Evolutionary conservation across 2,797 vertebrate species (phyloP).

Genomic region (Phoxinus dragarum): DNA sequence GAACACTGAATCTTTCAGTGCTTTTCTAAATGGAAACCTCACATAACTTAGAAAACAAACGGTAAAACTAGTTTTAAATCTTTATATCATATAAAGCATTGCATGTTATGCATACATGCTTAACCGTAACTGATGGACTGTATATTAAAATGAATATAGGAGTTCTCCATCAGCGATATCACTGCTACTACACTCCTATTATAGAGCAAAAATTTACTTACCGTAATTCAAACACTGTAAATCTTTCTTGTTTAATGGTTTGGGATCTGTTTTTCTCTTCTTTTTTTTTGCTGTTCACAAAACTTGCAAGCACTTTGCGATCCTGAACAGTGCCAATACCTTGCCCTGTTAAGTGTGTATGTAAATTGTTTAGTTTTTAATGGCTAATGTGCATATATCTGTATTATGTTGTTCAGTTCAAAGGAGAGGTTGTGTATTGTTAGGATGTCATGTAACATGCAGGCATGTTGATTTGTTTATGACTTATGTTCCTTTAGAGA

Average conservation of each 20-base stretch:
- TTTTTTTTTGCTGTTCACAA: conserved; percentile 26
- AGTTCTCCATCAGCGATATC: not conserved
- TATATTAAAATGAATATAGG: conserved; percentile 16
- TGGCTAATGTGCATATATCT: conserved; percentile 38
- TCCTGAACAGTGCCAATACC: conserved; percentile 80
- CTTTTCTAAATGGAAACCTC: not conserved
- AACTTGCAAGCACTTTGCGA: conserved; percentile 45
- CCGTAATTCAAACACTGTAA: conserved; percentile 9
- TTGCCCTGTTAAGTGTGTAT: conserved; percentile 68
- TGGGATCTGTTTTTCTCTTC: not conserved
- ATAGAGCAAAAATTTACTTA: not conserved
- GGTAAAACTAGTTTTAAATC: not conserved
- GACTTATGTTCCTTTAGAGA: conserved; percentile 47
- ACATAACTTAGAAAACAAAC: conserved; percentile 12
- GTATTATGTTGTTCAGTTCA: conserved; percentile 69
- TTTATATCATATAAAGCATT: not conserved
- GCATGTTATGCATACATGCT: not conserved
- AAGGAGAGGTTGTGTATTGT: conserved; percentile 64
- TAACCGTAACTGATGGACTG: conserved; percentile 10
- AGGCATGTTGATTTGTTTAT: conserved; percentile 80
- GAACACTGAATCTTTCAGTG: not conserved
- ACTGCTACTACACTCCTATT: not conserved
- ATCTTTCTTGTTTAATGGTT: not conserved
- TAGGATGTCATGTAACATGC: conserved; percentile 76
- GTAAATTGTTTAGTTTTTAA: conserved; percentile 41